Percentiles rank a stretch among this genome's conserved stretches.
phyloP scores from a whole-genome alignment of 2,113 vertebrate genomes.

The Collichthys lucidus region DNA sequence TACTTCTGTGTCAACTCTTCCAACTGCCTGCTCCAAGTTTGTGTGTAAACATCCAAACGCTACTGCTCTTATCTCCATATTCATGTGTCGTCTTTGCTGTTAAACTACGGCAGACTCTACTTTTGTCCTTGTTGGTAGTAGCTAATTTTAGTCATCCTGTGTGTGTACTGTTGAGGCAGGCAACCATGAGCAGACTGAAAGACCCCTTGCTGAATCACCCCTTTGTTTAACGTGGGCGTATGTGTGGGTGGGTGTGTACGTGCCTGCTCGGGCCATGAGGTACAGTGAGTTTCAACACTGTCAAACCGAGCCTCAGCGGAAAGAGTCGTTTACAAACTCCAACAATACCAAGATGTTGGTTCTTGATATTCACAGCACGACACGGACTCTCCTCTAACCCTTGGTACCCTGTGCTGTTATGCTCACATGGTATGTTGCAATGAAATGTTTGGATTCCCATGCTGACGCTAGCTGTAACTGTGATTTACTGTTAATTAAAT shows the following conservation, averaged over 20 bases:
- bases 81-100: neutral
- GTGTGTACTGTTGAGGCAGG: constrained; percentile 12
- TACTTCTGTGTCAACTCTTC: neutral
- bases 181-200: constrained; percentile 42
- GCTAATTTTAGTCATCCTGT: constrained; percentile 17
- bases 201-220: constrained; percentile 63
- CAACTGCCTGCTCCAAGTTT: neutral
- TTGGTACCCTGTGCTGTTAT: neutral
- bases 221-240: constrained; percentile 62
- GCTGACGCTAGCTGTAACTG: neutral
- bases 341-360: neutral
- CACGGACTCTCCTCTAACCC: neutral
- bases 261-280: constrained; percentile 4
- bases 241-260: neutral
- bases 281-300: constrained; percentile 32
- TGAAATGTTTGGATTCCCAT: neutral
- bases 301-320: neutral
- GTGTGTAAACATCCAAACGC: constrained; percentile 9
- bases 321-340: constrained; percentile 2
- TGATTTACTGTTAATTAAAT: neutral
- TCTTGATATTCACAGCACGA: neutral
- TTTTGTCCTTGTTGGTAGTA: constrained; percentile 7
- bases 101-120: neutral
- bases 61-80: neutral
- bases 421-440: neutral